These are phyloP conservation scores for Drosophila affinis DNA, from an alignment of 2,888 invertebrate species.

Conservation along the genomic window DNA sequence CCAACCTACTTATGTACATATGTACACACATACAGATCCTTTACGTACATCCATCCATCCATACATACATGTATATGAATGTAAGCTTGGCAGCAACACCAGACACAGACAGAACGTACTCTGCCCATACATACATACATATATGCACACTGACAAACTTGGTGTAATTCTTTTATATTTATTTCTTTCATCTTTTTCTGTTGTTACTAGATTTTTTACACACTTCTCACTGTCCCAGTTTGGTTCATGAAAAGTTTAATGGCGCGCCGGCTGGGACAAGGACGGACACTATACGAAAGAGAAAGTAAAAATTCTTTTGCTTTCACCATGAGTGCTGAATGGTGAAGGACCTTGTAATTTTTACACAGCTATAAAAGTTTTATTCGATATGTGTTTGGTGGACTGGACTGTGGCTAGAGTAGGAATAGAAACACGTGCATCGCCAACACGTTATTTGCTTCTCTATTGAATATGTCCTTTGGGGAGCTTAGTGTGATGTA, in stretches of 20 bases:
- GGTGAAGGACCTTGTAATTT: slow-evolving; percentile 73
- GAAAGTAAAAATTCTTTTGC: slow-evolving; percentile 80
- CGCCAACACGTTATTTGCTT: slow-evolving; percentile 71
- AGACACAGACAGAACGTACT: slow-evolving; percentile 59
- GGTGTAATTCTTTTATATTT: slow-evolving; percentile 79
- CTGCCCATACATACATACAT: slow-evolving; percentile 21
- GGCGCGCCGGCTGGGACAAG: slow-evolving; percentile 61
- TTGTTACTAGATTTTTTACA: slow-evolving; percentile 74
- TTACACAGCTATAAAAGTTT: slow-evolving; percentile 74
- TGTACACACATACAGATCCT: slow-evolving; percentile 23
- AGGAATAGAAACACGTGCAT: slow-evolving; percentile 20
- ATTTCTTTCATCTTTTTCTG: slow-evolving; percentile 80
- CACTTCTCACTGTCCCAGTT: slow-evolving; percentile 72
- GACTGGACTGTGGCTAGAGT: slow-evolving; percentile 29
- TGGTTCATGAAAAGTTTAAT: slow-evolving; percentile 79
- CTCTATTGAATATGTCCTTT: slow-evolving; percentile 68
- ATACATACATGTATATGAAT: slow-evolving; percentile 7
- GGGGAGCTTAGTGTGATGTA: slow-evolving; percentile 8
- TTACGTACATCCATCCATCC: not conserved
- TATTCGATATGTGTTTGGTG: slow-evolving; percentile 73
- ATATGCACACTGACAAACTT: slow-evolving; percentile 63
- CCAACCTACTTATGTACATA: slow-evolving; percentile 30
- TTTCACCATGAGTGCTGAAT: slow-evolving; percentile 63
- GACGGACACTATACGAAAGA: slow-evolving; percentile 67
- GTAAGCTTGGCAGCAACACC: slow-evolving; percentile 39